Conservation (phyloP, 2,888 invertebrate genomes). For the Himalopsyche kuldschensis region DNA sequence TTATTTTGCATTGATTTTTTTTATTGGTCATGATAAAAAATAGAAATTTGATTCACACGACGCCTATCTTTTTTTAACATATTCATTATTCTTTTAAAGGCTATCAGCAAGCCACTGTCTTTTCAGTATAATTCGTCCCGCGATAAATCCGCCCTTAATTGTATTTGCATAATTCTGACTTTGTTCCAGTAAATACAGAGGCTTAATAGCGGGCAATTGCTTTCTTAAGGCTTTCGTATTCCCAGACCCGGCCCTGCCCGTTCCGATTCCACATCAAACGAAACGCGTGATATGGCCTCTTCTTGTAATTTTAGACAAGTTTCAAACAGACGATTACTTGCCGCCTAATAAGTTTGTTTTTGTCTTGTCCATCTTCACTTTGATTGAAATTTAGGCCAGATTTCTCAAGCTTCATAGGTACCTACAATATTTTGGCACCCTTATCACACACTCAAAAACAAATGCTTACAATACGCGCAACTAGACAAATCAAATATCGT, state of each 20-base stretch:
- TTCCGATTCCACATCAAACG: background rate
- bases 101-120: background rate
- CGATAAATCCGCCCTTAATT: slow-evolving; percentile 1
- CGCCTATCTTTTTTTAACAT: background rate
- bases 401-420: too few relatives aligned
- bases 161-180: background rate
- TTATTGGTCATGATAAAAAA: too few relatives aligned
- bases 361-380: background rate
- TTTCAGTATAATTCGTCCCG: background rate
- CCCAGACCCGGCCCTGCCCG: background rate
- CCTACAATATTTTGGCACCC: too few relatives aligned
- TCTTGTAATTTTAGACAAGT: background rate
- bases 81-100: background rate
- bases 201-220: slow-evolving; percentile 1
- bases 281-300: background rate
- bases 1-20: too few relatives aligned
- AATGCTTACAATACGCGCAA: too few relatives aligned
- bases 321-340: background rate
- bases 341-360: background rate
- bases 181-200: slow-evolving; percentile 1
- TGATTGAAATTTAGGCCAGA: background rate
- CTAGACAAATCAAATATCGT: too few relatives aligned
- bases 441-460: too few relatives aligned
- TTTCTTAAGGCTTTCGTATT: background rate
- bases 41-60: too few relatives aligned